Evolutionary conservation across 2,888 invertebrate species (phyloP), one percentile per base, ranked within the genome.

Genomic region (Dendrolimus pini): DNA sequence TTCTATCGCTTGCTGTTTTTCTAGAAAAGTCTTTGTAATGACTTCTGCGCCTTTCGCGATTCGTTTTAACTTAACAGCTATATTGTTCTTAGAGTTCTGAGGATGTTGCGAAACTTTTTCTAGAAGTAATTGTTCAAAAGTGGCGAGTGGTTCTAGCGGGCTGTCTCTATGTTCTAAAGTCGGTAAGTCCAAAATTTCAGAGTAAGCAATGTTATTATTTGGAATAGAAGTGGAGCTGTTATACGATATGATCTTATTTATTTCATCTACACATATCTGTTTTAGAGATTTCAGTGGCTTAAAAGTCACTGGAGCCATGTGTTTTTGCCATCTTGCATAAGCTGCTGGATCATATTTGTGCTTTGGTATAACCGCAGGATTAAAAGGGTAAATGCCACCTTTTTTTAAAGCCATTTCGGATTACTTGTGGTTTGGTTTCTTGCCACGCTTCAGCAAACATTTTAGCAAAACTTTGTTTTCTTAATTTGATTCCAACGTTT

Each of bases 331-430:
- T 54, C 30, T 54, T 7, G n/a, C 30, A 41, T 54, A 54, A 41
- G 55, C 42, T 41, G 13, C 9, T 8, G 60, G 64, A 42, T 64
- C 61, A 42, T 55, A 61, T 53, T 57, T 58, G 12, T 64, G 56
- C 18, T 42, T 56, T 9, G 59, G 61, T 41, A 60, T 59, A 6
- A 54, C 55, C 30, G 52, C 53, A 3, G 41, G n/a, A 54, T 60
- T 59, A 52, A 56, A 61, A 9, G 60, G 61, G 52, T 56, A 58
- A 8, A 62, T 61, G 2, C 64, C 62, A 14, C 55, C 58, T 58
- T 64, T 64, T n/a, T 54, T 56, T 59, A 53, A 64, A 64, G 1
- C 61, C 62, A 54, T 59, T 62, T 56, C 55, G 52, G 56, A 62
- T 62, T 9, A 61, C 55, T 41, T 57, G 52, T 13, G 57, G 60